Percentiles rank a stretch among this genome's conserved stretches.
phyloP scores from a whole-genome alignment of 2,797 vertebrate genomes.

The Kryptopterus vitreolus region DNA sequence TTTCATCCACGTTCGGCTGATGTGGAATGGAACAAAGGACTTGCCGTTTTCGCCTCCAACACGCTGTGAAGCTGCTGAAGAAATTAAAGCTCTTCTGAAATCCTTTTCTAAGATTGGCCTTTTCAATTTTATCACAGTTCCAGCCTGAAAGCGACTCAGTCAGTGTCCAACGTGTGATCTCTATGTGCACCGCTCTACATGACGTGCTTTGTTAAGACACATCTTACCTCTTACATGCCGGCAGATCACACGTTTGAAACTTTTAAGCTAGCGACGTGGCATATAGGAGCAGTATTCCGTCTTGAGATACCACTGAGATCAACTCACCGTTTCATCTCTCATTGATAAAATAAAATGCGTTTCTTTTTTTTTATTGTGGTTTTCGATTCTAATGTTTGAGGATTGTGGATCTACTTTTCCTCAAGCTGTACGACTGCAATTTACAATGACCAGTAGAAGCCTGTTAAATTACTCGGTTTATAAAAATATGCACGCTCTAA shows the following conservation, averaged over 20 bases:
- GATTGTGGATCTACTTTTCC: too few relatives aligned
- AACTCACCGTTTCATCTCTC: not conserved
- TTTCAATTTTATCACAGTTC: constrained; percentile 1
- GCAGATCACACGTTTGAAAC: not conserved
- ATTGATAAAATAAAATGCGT: not conserved
- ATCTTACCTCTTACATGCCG: not conserved
- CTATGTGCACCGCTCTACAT: not conserved
- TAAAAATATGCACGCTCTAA: not conserved
- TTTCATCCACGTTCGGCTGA: not conserved
- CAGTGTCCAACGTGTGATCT: constrained; percentile 17
- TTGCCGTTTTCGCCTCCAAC: not conserved
- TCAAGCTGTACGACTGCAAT: not conserved
- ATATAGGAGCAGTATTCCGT: not conserved
- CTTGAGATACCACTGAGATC: not conserved
- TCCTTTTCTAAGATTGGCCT: not conserved
- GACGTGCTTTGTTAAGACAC: constrained; percentile 3
- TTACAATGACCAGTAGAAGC: not conserved
- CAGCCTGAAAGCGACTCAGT: not conserved
- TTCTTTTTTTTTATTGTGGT: not conserved
- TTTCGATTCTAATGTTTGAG: not conserved
- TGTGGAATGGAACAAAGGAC: constrained; percentile 1
- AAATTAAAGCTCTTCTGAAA: constrained; percentile 4
- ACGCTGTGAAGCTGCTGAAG: not conserved
- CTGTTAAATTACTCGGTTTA: not conserved
- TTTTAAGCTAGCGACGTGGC: not conserved